Evolutionary conservation across 2,888 invertebrate genomes (phyloP), one percentile per base, ranked within the genome.

Genomic region (Hirtodrosophila duncani): DNA sequence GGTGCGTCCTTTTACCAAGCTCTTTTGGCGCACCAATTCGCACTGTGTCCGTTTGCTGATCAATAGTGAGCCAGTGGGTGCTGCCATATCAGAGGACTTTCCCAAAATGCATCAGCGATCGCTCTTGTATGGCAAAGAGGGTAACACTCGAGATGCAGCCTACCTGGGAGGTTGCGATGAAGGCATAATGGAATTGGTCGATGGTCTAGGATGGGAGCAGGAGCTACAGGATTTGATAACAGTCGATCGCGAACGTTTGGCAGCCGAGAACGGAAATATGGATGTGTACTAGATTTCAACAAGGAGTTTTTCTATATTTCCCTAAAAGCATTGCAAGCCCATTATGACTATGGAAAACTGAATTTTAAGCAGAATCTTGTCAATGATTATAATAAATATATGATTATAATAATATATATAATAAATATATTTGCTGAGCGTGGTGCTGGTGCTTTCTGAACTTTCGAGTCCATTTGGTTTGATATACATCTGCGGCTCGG

Each of bases 1-100:
- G 68, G 98, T 98, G 1, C 95, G 97, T 78, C 98, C 98, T 0
- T 98, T 98, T 87, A 96, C 97, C 1, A 94, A 94, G 1, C 89
- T 98, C 3, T 89, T 95, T 63, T 92, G 94, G 82, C 92, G 92
- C 58, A 92, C 94, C 0, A 90, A 90, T 0, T 87, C 90, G 0
- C 90, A 89, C 81, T 93, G 93, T 84, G 94, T 97, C 0, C 89
- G 98, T 6, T 86, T 98, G 18, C 88, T 97, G 13, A 94, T 98
- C 29, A 98, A 98, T 86, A 90, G 94, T 24, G 95, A 95, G 87
- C 91, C 91, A 81, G 93, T 91, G 0, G 91, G 91, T 0, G 86
- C 88, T 21, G 86, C 86, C 2, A 82, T 85, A 9, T 59, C 70
- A 2, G 56, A 63, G 2, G n/a, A n/a, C n/a, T n/a, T n/a, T n/a